Evolutionary conservation across 1,140 invertebrate species (phyloP), one percentile per base, ranked within the genome.

Genomic region (Saccostrea glomerata): DNA sequence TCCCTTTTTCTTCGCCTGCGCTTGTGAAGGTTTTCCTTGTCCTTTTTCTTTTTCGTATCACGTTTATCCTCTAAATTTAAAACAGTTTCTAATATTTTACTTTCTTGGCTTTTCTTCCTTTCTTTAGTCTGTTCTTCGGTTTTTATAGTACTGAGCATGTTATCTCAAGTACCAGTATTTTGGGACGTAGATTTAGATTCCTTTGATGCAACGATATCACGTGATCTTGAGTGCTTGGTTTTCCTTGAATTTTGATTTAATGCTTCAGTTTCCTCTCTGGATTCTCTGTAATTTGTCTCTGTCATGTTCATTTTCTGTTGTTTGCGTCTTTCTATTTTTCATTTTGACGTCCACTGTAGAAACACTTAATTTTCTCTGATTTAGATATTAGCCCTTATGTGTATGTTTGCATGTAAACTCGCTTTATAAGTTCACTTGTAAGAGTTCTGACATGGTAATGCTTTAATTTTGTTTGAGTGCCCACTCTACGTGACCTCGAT

Each of bases 251-350:
- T 63, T 5, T 63, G 17, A 20, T 6, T 17, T 63, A n/a, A 63
- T 63, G 7, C 17, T 63, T n/a, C 17, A 2, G 17, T 20, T n/a
- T 63, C 58, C 15, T 63, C 58, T 63, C 58, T 17, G 7, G 17
- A n/a, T n/a, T 63, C 17, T 6, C 7, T 17, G 4, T 63, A n/a
- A 7, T 6, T 25, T 30, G 25, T 73, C 23, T 13, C 25, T 73
- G 12, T 15, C 4, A 73, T 36, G 70, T 73, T 0, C 15, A 36
- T 73, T 25, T 25, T 73, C 70, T 30, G 30, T 13, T 23, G 70
- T 73, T 73, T 73, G 70, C 23, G 70, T 73, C 70, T 73, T 73
- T 30, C 30, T 73, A 30, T 36, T 30, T 2, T 73, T 73, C 70
- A 25, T 17, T 17, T 36, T 73, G 13, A 30, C 13, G 23, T 36